Evolutionary conservation across 2,797 vertebrate species (phyloP).

Genomic region (Sparidentex hasta): DNA sequence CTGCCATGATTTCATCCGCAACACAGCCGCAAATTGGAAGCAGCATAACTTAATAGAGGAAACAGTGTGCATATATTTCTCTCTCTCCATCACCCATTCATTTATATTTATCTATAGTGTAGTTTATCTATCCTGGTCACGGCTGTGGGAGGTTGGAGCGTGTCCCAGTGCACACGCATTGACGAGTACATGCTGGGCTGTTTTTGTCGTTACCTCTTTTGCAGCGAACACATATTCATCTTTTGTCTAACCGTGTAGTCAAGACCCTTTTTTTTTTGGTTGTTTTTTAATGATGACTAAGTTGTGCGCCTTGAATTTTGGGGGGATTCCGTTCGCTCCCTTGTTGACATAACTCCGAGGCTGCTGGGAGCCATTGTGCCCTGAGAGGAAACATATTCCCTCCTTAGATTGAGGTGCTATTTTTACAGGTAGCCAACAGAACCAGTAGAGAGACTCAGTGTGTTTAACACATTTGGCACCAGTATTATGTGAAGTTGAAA

Average conservation of each 20-base stretch:
- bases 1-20: background rate
- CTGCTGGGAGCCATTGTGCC: slow-evolving; percentile 55
- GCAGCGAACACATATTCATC: slow-evolving; percentile 7
- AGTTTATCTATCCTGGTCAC: background rate
- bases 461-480: background rate
- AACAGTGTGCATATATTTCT: background rate
- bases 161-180: slow-evolving; percentile 17
- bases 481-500: background rate
- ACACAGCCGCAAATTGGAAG: background rate
- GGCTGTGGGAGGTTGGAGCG: background rate
- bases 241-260: slow-evolving; percentile 1
- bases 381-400: slow-evolving; percentile 53
- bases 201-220: slow-evolving; percentile 13
- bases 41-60: background rate
- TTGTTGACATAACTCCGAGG: slow-evolving; percentile 49
- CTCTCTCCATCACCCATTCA: slow-evolving; percentile 1
- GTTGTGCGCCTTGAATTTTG: slow-evolving; percentile 33
- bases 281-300: slow-evolving; percentile 16
- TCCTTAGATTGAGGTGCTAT: slow-evolving; percentile 48
- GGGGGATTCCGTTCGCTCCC: slow-evolving; percentile 53
- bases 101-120: background rate
- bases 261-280: background rate
- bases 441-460: slow-evolving; percentile 1
- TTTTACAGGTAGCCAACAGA: slow-evolving; percentile 54
- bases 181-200: background rate